A percentile compares a stretch with the other conserved stretches of the same genome.
These are phyloP conservation scores for Sesia apiformis DNA, from an alignment of 2,888 invertebrate species.

Conservation along the genomic window DNA sequence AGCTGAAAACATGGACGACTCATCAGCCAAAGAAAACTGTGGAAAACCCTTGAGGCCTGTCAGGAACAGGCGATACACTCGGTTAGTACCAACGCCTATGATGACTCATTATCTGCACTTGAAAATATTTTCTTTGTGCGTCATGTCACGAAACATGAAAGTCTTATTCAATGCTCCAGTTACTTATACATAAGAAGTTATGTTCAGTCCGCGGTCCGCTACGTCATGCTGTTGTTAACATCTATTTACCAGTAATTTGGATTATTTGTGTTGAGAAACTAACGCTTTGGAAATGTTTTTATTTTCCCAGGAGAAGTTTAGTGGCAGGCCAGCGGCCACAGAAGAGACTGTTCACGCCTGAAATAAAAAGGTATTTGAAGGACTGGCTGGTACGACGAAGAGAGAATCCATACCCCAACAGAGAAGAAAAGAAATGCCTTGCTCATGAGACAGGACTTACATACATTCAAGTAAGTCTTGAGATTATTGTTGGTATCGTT, in stretches of 20 bases:
- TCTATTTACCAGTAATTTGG: too few species aligned
- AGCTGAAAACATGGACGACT: constrained; percentile 43
- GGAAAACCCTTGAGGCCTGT: constrained; percentile 77
- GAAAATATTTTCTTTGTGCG: constrained; percentile 60
- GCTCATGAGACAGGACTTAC: constrained; percentile 84
- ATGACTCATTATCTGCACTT: constrained; percentile 57
- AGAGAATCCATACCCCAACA: constrained; percentile 85
- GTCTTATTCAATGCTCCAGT: neutral
- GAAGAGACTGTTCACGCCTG: constrained; percentile 84
- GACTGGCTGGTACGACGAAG: constrained; percentile 84
- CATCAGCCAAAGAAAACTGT: constrained; percentile 49
- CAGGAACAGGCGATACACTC: constrained; percentile 81
- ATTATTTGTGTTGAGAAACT: too few species aligned
- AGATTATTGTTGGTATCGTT: neutral
- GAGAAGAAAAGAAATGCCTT: constrained; percentile 83
- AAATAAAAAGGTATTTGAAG: constrained; percentile 84
- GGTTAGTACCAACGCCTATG: constrained; percentile 60
- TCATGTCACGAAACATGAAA: constrained; percentile 21
- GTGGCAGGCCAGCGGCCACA: constrained; percentile 78
- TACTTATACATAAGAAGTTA: too few species aligned
- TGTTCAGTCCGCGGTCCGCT: too few species aligned
- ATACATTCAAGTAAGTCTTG: constrained; percentile 79
- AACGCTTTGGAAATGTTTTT: neutral
- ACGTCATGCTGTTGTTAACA: too few species aligned
- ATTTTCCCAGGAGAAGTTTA: constrained; percentile 65